Base-by-base conservation (phyloP, 2,888 invertebrate genomes). In the Watsonalla binaria region DNA sequence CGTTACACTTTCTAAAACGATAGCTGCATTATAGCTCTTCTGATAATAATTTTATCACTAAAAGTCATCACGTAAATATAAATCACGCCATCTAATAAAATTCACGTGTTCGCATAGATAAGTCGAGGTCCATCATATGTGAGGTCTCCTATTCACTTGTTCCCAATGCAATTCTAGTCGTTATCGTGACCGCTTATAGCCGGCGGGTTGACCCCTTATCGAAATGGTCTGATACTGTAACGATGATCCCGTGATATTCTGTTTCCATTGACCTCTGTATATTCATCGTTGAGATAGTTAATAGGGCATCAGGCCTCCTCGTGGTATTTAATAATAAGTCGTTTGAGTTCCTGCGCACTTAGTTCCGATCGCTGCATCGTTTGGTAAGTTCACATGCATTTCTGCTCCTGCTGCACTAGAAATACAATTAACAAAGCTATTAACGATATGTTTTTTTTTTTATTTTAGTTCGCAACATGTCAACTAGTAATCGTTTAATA, bases 351-450 rank as follows among this genome's bases (percentile, higher is more conserved):
- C 11, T 5, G 11, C 11, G 42, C 42, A 42, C 42, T 42, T 11
- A 11, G 42, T 42, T 42, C 11, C 42, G 5, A 42, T 42, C 11
- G 42, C 9, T 42, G 11, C 42, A 42, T 11, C 11, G 11, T 5
- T 11, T 52, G 55, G 59, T 59, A 49, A 59, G 59, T 37, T 14
- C 42, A 11, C 5, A 42, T 42, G 11, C 42, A 8, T 0, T 42
- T 11, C 24, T n/a, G n/a, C n/a, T 11, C 42, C 11, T 11, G 11
- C 11, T 6, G 11, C 2, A 42, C 11, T 11, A 42, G 42, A 11
- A 11, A 11, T 42, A 11, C 11, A 42, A 11, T 7, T 7, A 37
- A 7, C 8, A 8, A 7, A 37, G 8, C 6, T 42, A 11, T 11
- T 11, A 11, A 11, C 5, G 11, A 42, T 11, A 42, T 42, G 42